phyloP scores from a whole-genome alignment of 35 echinoderm and acorn worm species.

The Chiridota heheva region DNA sequence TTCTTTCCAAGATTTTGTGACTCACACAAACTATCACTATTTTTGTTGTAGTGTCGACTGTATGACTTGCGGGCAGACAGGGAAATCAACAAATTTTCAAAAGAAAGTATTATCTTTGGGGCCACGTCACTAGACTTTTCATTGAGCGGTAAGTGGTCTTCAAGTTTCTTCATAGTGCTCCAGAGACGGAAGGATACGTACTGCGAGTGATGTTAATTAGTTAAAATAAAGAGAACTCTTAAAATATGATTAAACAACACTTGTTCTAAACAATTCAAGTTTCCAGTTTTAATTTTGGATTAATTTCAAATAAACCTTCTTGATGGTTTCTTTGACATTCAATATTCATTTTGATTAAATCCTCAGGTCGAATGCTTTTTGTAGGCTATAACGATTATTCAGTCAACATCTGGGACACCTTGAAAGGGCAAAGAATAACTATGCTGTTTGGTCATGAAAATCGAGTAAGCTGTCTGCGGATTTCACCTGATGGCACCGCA shows the following conservation, averaged over 20 bases:
- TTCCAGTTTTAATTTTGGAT: no score
- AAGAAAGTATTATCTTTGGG: constrained; percentile 98
- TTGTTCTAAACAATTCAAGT: no score
- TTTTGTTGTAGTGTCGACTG: constrained; percentile 74
- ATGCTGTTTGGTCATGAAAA: constrained; percentile 98
- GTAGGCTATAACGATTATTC: constrained; percentile 97
- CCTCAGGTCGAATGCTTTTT: constrained; percentile 82
- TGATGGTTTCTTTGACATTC: no score
- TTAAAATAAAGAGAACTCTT: no score
- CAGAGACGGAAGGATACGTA: no score
- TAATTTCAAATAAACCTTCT: no score
- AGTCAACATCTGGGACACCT: constrained; percentile 98
- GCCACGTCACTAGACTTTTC: constrained; percentile 95
- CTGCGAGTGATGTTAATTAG: no score
- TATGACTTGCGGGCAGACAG: constrained; percentile 91
- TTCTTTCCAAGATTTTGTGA: no score
- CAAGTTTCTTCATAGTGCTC: background rate
- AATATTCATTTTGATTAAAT: no score
- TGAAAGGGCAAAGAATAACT: constrained; percentile 87
- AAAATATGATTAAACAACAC: no score
- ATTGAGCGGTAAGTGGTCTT: constrained; percentile 78
- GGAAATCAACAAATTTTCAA: constrained; percentile 91
- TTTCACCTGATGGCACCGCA: constrained; percentile 93
- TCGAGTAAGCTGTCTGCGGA: constrained; percentile 86
- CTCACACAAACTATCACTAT: no score